A percentile compares a stretch with the other conserved stretches of the same genome.
These are phyloP conservation scores for Cabera pusaria DNA, from an alignment of 2,888 invertebrate genomes.

Conservation along the genomic window DNA sequence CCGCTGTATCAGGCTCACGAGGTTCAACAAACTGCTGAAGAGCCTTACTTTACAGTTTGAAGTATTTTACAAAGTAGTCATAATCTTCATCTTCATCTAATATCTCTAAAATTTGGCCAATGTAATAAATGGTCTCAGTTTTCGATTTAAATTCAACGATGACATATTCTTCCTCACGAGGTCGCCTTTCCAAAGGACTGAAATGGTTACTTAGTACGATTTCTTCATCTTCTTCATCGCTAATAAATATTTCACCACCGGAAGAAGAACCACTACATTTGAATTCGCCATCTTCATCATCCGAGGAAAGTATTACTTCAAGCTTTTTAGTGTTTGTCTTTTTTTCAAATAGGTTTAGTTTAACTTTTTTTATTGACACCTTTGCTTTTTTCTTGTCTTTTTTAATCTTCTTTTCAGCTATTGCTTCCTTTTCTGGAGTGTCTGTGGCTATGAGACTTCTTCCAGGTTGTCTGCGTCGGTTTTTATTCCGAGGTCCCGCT, in stretches of 20 bases:
- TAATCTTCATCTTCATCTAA: slow-evolving; percentile 1
- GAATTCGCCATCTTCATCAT: slow-evolving; percentile 1
- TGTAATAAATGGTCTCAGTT: slow-evolving; percentile 1
- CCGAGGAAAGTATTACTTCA: too few relatives aligned
- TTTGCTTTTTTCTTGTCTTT: neutral
- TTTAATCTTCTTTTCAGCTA: neutral
- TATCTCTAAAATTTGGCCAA: slow-evolving; percentile 1
- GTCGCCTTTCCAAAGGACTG: neutral
- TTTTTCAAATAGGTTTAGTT: slow-evolving; percentile 1
- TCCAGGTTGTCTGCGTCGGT: slow-evolving; percentile 1
- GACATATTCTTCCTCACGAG: slow-evolving; percentile 1
- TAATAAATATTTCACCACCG: slow-evolving; percentile 4
- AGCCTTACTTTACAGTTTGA: slow-evolving; percentile 4
- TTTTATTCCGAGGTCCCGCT: slow-evolving; percentile 7
- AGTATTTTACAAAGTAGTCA: slow-evolving; percentile 1
- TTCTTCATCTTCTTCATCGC: slow-evolving; percentile 3
- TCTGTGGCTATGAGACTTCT: slow-evolving; percentile 11
- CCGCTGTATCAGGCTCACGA: slow-evolving; percentile 4
- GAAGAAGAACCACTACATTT: slow-evolving; percentile 5
- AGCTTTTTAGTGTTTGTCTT: neutral
- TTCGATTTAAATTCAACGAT: slow-evolving; percentile 1
- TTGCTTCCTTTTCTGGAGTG: slow-evolving; percentile 3
- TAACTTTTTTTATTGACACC: neutral
- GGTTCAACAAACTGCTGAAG: slow-evolving; percentile 1
- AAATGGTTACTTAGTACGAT: neutral